Percentiles rank a stretch among this genome's conserved stretches.
These are phyloP conservation scores for Moxostoma hubbsi DNA, from an alignment of 2,797 vertebrate species.

Conservation along the genomic window DNA sequence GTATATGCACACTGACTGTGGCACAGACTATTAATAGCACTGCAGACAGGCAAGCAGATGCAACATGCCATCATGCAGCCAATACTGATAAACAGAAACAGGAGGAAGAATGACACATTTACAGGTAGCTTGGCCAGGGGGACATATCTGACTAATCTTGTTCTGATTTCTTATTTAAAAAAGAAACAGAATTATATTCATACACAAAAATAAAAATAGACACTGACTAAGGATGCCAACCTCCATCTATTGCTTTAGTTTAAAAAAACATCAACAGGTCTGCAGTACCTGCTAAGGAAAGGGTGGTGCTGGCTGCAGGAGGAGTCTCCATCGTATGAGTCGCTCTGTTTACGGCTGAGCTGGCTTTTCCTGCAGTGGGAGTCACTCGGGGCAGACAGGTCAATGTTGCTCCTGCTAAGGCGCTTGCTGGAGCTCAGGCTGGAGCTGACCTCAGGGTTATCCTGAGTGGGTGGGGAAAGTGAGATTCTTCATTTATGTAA, in stretches of 20 bases:
- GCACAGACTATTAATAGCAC: conserved; percentile 72
- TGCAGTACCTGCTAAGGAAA: conserved; percentile 88
- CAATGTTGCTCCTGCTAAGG: conserved; percentile 94
- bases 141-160: conserved; percentile 40
- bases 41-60: conserved; percentile 37
- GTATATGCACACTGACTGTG: conserved; percentile 49
- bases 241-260: too few relatives aligned
- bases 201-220: neutral
- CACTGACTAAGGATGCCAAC: neutral
- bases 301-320: conserved; percentile 83
- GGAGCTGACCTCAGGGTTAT: conserved; percentile 77
- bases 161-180: neutral
- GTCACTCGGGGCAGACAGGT: conserved; percentile 83
- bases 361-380: conserved; percentile 74
- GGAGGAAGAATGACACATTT: conserved; percentile 56
- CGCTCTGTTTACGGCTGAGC: conserved; percentile 89
- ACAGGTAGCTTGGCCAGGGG: conserved; percentile 45
- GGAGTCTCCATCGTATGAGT: conserved; percentile 87
- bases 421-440: conserved; percentile 85
- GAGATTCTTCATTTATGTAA: conserved; percentile 22
- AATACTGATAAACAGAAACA: conserved; percentile 70
- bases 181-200: neutral
- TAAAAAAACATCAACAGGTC: neutral
- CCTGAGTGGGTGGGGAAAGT: conserved; percentile 72
- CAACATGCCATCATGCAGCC: conserved; percentile 62